Evolutionary conservation across 1,140 invertebrate genomes (phyloP).

Genomic region (Drosophila suzukii): DNA sequence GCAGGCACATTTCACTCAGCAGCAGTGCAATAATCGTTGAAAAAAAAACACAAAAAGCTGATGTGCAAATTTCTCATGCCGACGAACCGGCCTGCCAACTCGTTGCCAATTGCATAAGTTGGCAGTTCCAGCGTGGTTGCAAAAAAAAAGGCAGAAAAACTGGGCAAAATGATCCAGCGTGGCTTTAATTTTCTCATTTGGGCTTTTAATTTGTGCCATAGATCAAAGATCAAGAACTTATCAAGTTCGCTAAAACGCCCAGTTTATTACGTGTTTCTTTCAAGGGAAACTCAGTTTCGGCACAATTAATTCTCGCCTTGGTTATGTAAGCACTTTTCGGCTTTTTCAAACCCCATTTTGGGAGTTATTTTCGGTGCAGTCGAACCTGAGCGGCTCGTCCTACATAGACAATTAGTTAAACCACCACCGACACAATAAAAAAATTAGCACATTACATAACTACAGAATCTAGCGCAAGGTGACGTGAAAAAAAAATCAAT

Average conservation of each 20-base stretch:
- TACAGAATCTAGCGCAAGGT: slow-evolving; percentile 74
- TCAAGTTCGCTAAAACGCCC: not conserved
- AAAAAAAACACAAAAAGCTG: not conserved
- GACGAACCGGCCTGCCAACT: slow-evolving; percentile 35
- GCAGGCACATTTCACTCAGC: slow-evolving; percentile 8
- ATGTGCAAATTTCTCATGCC: slow-evolving; percentile 3
- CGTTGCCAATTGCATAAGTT: slow-evolving; percentile 48
- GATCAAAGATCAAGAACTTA: no score
- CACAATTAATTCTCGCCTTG: slow-evolving; percentile 26
- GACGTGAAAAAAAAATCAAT: slow-evolving; percentile 79
- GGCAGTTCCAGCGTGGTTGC: slow-evolving; percentile 59
- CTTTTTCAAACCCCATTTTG: slow-evolving; percentile 5
- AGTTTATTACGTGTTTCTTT: slow-evolving; percentile 8
- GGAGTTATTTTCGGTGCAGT: slow-evolving; percentile 9
- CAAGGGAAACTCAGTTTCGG: not conserved
- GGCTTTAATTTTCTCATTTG: slow-evolving; percentile 6
- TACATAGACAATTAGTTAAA: slow-evolving; percentile 30
- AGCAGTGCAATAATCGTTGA: not conserved
- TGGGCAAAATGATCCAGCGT: slow-evolving; percentile 35
- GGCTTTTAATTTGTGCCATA: not conserved
- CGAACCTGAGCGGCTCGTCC: not conserved
- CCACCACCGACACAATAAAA: slow-evolving; percentile 66
- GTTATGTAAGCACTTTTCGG: slow-evolving; percentile 64
- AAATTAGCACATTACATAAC: slow-evolving; percentile 81
- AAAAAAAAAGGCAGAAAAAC: slow-evolving; percentile 23